These are phyloP conservation scores for Brachionus asplanchnoidis DNA, from an alignment of 1,140 invertebrate species.

Conservation along the genomic window DNA sequence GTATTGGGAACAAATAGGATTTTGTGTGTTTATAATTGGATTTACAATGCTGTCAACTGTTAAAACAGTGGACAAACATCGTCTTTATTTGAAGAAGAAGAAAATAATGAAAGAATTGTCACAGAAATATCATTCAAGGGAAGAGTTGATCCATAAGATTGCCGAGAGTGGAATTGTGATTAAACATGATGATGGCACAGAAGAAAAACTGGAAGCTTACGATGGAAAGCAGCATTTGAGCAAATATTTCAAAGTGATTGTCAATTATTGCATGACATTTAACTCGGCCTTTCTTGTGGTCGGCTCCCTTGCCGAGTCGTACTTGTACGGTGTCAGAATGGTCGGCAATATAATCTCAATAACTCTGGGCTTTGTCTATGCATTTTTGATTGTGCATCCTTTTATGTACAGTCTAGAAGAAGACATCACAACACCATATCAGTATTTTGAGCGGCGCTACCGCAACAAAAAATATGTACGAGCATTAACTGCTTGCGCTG, in stretches of 20 bases:
- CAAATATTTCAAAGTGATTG: slow-evolving; percentile 22
- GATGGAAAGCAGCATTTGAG: background rate
- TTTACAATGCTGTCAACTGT: background rate
- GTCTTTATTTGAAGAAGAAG: background rate
- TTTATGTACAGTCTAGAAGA: slow-evolving; percentile 11
- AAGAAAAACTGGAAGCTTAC: slow-evolving; percentile 12
- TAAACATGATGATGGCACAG: background rate
- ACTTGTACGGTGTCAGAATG: slow-evolving; percentile 22
- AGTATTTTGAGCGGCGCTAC: slow-evolving; percentile 17
- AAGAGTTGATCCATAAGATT: background rate
- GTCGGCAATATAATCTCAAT: slow-evolving; percentile 28
- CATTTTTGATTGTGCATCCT: slow-evolving; percentile 9
- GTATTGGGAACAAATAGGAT: slow-evolving; percentile 32
- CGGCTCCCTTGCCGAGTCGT: slow-evolving; percentile 4
- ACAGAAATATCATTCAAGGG: background rate
- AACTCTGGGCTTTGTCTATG: slow-evolving; percentile 11
- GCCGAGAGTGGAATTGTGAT: slow-evolving; percentile 1
- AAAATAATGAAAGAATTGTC: background rate
- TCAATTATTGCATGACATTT: slow-evolving; percentile 18
- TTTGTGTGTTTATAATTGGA: background rate
- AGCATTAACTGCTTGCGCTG: background rate
- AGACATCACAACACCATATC: slow-evolving; percentile 26
- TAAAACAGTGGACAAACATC: background rate
- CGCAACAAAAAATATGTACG: background rate
- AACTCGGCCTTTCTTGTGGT: slow-evolving; percentile 1